These are phyloP conservation scores for Alviniconcha marisindica DNA, from an alignment of 1,140 invertebrate genomes.

Conservation along the genomic window DNA sequence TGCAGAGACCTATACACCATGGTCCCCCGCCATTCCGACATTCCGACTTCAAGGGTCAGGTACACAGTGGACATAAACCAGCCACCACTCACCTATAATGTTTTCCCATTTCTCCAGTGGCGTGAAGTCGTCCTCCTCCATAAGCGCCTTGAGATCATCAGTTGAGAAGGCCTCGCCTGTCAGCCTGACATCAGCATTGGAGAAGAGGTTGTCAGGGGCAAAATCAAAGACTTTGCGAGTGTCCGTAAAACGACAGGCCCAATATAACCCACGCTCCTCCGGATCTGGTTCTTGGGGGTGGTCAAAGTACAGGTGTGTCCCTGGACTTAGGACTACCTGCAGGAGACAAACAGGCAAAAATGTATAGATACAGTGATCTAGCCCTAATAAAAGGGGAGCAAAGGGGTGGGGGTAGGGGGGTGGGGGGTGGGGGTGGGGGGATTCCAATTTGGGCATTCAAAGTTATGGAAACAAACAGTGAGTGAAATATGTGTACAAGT, in stretches of 20 bases:
- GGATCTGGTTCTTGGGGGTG: constrained; percentile 74
- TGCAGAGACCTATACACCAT: too few species aligned
- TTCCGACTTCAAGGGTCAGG: too few species aligned
- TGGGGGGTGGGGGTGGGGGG: background rate
- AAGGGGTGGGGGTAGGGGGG: too few species aligned
- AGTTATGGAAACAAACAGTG: background rate
- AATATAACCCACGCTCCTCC: constrained; percentile 72
- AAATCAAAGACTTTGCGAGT: constrained; percentile 67
- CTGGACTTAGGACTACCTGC: constrained; percentile 72
- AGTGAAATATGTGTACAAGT: too few species aligned
- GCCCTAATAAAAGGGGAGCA: background rate
- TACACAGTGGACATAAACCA: too few species aligned
- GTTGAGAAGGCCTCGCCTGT: constrained; percentile 60
- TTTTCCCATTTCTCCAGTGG: constrained; percentile 56
- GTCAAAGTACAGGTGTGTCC: constrained; percentile 73
- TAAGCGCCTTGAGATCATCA: constrained; percentile 46
- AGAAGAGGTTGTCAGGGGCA: constrained; percentile 70
- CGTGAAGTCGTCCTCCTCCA: constrained; percentile 52
- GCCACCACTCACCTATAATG: constrained; percentile 65
- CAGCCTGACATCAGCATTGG: constrained; percentile 66
- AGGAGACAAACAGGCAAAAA: background rate
- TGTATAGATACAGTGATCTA: too few species aligned
- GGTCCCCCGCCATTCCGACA: too few species aligned
- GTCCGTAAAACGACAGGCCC: constrained; percentile 69
- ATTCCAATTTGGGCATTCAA: too few species aligned